phyloP scores from a whole-genome alignment of 2,113 vertebrate species.

The Labeo rohita region DNA sequence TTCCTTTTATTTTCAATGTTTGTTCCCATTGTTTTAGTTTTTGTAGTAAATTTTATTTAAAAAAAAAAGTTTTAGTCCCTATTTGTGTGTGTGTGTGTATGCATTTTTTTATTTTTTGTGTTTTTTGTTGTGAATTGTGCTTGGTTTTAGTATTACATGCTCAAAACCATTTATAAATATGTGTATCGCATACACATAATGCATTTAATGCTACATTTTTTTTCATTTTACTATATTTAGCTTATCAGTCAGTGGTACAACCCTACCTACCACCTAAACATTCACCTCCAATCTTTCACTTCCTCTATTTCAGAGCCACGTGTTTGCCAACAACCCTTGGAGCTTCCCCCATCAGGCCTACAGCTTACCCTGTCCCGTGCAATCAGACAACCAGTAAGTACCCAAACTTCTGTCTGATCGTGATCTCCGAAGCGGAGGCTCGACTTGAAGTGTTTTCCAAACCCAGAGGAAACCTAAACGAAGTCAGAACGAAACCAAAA shows the following conservation, averaged over 20 bases:
- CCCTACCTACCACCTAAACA: neutral
- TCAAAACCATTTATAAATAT: no score
- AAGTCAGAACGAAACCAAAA: neutral
- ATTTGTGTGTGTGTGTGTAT: no score
- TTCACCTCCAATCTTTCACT: neutral
- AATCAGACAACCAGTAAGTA: conserved; percentile 55
- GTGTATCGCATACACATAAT: no score
- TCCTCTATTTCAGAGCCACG: conserved; percentile 52
- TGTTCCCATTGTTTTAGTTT: no score
- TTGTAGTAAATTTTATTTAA: no score
- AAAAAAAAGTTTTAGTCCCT: no score
- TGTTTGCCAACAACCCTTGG: conserved; percentile 43
- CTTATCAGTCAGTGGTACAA: neutral
- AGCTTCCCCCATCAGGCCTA: conserved; percentile 35
- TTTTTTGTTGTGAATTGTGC: no score
- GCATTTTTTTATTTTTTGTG: no score
- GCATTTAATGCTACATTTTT: no score
- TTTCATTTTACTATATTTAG: neutral
- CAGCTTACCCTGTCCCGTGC: conserved; percentile 24
- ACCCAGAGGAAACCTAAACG: no score
- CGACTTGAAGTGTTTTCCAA: neutral
- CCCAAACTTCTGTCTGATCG: neutral
- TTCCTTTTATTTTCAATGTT: no score
- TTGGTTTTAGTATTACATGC: no score
- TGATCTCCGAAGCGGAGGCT: neutral